A percentile compares a stretch with the other conserved stretches of the same genome.
Evolutionary conservation across 2,113 vertebrate species (phyloP).

Genomic region (Psilopogon haemacephalus): DNA sequence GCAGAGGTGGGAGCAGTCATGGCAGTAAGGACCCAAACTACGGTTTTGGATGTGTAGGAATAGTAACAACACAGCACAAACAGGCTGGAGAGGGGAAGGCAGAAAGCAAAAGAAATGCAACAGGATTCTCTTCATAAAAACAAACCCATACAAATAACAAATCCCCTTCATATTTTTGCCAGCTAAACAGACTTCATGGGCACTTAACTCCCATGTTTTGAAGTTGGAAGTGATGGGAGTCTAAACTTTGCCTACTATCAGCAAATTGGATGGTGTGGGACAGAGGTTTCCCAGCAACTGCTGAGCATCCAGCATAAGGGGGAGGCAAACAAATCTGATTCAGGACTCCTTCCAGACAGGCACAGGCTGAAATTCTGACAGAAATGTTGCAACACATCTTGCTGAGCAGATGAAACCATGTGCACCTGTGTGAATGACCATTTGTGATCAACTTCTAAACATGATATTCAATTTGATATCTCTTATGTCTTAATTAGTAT

Average conservation of each 20-base stretch:
- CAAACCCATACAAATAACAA: neutral
- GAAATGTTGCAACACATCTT: neutral
- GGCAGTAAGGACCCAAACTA: neutral
- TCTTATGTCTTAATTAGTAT: neutral
- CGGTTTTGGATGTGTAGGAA: neutral
- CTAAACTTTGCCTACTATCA: neutral
- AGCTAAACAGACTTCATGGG: neutral
- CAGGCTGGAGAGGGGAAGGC: neutral
- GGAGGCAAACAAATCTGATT: neutral
- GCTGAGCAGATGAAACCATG: neutral
- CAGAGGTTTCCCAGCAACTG: neutral
- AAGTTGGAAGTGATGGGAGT: neutral
- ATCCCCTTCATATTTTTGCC: neutral
- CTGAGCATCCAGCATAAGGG: rapidly evolving
- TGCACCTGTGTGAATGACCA: neutral
- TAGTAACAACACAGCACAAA: neutral
- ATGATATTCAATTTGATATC: neutral
- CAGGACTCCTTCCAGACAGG: neutral
- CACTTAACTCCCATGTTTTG: neutral
- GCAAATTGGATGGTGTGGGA: neutral
- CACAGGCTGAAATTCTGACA: neutral
- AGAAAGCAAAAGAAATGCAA: neutral
- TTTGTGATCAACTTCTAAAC: neutral
- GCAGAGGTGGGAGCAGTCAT: neutral
- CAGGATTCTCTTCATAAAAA: neutral